These are phyloP conservation scores for Chanos chanos DNA, from an alignment of 2,797 vertebrate genomes.

Conservation along the genomic window DNA sequence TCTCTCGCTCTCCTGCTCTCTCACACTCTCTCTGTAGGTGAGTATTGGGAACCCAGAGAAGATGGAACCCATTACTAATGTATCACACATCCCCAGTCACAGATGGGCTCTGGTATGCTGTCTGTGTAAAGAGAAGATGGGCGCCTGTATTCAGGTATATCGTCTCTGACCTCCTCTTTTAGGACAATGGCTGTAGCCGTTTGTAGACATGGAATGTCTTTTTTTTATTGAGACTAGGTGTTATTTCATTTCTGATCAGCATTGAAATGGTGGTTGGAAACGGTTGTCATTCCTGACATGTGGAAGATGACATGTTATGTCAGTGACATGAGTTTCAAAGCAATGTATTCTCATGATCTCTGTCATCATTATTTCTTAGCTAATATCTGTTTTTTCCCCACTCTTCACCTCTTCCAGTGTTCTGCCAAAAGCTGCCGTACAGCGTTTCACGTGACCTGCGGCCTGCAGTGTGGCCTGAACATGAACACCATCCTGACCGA, in stretches of 20 bases:
- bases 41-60: conserved; percentile 98
- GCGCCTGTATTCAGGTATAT: conserved; percentile 92
- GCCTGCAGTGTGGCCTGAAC: conserved; percentile 83
- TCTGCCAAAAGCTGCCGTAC: conserved; percentile 95
- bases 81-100: conserved; percentile 96
- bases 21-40: conserved; percentile 76
- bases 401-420: conserved; percentile 69
- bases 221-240: too few relatives aligned
- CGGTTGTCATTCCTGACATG: too few relatives aligned
- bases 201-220: too few relatives aligned
- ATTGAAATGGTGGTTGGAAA: too few relatives aligned
- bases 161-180: neutral
- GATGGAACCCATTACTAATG: conserved; percentile 98
- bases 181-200: too few relatives aligned
- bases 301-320: too few relatives aligned
- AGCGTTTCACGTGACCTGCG: conserved; percentile 95
- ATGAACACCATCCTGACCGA: conserved; percentile 95
- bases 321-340: neutral
- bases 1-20: neutral
- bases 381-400: neutral
- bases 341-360: neutral
- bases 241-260: too few relatives aligned
- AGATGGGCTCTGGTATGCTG: conserved; percentile 95
- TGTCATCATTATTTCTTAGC: neutral
- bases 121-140: conserved; percentile 91